Percentiles rank a stretch among this genome's conserved stretches.
Evolutionary conservation across 2,113 vertebrate genomes (phyloP).

Genomic region (Eudyptes chrysolophus): DNA sequence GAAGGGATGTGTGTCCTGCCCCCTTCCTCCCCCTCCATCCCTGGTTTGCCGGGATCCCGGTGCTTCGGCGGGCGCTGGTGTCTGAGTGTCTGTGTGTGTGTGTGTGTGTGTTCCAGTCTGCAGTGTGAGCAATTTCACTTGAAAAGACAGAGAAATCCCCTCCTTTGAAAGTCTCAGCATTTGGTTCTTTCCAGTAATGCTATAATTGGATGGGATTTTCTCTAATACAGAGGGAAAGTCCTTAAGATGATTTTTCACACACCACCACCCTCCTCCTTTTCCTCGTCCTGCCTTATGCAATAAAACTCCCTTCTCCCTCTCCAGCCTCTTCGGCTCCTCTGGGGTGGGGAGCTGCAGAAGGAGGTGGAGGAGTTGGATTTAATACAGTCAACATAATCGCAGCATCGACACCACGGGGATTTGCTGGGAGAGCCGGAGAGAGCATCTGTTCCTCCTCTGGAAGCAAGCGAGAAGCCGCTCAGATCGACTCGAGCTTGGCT

Average conservation of each 20-base stretch:
- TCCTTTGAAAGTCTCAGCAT: conserved; percentile 44
- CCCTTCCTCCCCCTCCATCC: background rate
- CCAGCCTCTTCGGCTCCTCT: background rate
- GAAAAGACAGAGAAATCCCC: conserved; percentile 64
- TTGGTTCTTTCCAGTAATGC: conserved; percentile 65
- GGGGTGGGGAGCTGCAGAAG: background rate
- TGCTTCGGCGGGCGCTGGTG: background rate
- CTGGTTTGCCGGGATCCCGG: background rate
- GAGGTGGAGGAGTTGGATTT: background rate
- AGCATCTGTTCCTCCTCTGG: conserved; percentile 1
- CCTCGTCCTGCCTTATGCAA: background rate
- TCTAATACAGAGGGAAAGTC: conserved; percentile 71
- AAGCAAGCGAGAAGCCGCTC: background rate
- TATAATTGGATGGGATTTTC: conserved; percentile 77
- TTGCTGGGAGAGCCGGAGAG: background rate
- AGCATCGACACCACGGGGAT: background rate
- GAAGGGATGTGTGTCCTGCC: background rate
- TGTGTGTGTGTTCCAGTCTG: conserved; percentile 29
- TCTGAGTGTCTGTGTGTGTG: background rate
- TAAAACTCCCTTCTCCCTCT: background rate
- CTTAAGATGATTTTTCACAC: conserved; percentile 62
- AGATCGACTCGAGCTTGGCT: background rate
- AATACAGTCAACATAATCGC: background rate
- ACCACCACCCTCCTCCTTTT: background rate
- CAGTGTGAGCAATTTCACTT: conserved; percentile 48